Percentiles rank a stretch among this genome's conserved stretches.
Conservation (phyloP, 2,797 vertebrate species). For the Peromyscus eremicus region DNA sequence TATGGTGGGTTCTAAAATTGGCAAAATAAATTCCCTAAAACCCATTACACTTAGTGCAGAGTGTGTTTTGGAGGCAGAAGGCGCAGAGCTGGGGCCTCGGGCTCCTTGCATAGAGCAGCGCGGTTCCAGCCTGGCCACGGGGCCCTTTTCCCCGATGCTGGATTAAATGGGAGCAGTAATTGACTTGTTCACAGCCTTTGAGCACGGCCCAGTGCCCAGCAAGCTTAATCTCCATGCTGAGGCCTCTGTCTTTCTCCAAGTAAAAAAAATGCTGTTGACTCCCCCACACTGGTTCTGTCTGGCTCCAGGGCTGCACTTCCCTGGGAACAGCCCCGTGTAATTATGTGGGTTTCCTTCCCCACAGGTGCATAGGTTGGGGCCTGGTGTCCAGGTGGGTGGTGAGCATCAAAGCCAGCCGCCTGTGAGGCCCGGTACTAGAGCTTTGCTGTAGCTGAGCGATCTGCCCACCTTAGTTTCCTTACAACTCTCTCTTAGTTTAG, state of each 20-base stretch:
- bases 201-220: neutral
- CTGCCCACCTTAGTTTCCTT: neutral
- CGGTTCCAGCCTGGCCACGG: fast-evolving
- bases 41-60: conserved; percentile 69
- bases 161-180: fast-evolving
- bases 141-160: fast-evolving
- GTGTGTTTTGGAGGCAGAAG: conserved; percentile 57
- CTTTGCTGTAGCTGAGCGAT: fast-evolving
- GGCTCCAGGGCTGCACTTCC: neutral
- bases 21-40: conserved; percentile 83
- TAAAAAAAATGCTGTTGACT: neutral
- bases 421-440: fast-evolving
- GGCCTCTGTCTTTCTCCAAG: neutral
- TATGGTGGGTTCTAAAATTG: conserved; percentile 80
- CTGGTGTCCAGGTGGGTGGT: neutral
- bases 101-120: fast-evolving
- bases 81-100: fast-evolving
- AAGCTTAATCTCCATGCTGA: neutral
- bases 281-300: fast-evolving
- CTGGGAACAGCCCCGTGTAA: neutral
- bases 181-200: neutral
- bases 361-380: neutral
- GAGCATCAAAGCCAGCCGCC: fast-evolving
- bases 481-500: neutral
- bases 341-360: neutral